phyloP scores from a whole-genome alignment of 35 echinoderm and acorn worm genomes.

The Lytechinus variegatus region DNA sequence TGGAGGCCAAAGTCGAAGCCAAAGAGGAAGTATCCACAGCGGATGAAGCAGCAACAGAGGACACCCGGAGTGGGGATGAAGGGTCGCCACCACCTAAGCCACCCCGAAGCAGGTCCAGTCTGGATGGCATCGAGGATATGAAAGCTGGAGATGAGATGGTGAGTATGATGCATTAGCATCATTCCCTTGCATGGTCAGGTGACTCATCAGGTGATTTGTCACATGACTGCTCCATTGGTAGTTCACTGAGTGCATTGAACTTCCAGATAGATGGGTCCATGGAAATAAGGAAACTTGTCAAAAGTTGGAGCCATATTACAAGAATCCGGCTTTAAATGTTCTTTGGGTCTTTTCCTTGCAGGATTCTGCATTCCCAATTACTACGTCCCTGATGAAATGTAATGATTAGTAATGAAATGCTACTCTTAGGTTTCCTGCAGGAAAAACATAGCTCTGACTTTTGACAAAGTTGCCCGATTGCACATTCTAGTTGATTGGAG shows the following conservation, averaged over 20 bases:
- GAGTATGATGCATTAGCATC: neutral
- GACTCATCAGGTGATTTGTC: constrained; percentile 23
- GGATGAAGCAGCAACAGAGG: neutral
- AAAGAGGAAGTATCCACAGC: neutral
- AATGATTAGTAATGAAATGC: too few species aligned
- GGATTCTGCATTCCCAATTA: too few species aligned
- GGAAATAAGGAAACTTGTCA: neutral
- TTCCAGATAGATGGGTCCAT: neutral
- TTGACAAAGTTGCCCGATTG: neutral
- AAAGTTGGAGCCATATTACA: too few species aligned
- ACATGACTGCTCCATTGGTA: constrained; percentile 1
- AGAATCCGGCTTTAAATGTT: too few species aligned
- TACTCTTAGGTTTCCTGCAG: too few species aligned
- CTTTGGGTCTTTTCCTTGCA: too few species aligned
- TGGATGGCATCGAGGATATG: constrained; percentile 60
- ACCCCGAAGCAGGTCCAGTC: constrained; percentile 47
- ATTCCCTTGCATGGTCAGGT: constrained; percentile 21
- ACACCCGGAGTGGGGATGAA: constrained; percentile 19
- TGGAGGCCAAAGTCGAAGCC: neutral
- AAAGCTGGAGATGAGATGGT: constrained; percentile 58
- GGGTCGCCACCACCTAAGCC: constrained; percentile 66
- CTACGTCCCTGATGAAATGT: too few species aligned
- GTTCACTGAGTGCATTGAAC: neutral
- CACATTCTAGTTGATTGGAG: neutral
- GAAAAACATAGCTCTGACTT: too few species aligned